Percentiles rank a stretch among this genome's conserved stretches.
These are phyloP conservation scores for Oithona nana DNA, from an alignment of 2,888 invertebrate species.

Conservation along the genomic window DNA sequence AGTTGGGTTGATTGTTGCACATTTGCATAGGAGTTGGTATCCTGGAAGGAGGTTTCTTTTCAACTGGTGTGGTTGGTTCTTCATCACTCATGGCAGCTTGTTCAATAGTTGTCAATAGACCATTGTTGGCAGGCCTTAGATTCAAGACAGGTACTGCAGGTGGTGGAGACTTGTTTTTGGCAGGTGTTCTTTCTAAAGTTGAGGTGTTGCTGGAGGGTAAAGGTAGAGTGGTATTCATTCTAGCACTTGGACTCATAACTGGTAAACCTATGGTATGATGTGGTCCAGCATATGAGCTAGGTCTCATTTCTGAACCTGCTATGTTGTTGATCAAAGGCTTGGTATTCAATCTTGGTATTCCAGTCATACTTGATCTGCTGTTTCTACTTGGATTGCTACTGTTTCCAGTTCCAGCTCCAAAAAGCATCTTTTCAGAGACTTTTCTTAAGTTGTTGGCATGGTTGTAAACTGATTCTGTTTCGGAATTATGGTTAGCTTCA, in stretches of 20 bases:
- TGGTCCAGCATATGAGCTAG: background rate
- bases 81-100: constrained; percentile 13
- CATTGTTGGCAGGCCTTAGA: background rate
- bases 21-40: background rate
- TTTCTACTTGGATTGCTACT: background rate
- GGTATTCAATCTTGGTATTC: background rate
- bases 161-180: background rate
- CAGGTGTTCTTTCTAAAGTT: background rate
- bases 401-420: background rate
- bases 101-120: constrained; percentile 14
- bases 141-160: background rate
- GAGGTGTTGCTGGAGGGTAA: background rate
- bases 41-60: background rate
- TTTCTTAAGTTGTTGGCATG: constrained; percentile 9
- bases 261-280: background rate
- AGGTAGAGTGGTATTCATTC: background rate
- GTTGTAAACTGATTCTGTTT: background rate
- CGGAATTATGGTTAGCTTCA: background rate
- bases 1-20: constrained; percentile 12
- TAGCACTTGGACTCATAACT: background rate
- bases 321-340: background rate
- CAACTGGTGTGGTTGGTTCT: background rate
- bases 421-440: constrained; percentile 14
- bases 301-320: background rate
- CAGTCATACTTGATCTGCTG: background rate